Evolutionary conservation across 2,113 vertebrate species (phyloP).

Genomic region (Lepus timidus): DNA sequence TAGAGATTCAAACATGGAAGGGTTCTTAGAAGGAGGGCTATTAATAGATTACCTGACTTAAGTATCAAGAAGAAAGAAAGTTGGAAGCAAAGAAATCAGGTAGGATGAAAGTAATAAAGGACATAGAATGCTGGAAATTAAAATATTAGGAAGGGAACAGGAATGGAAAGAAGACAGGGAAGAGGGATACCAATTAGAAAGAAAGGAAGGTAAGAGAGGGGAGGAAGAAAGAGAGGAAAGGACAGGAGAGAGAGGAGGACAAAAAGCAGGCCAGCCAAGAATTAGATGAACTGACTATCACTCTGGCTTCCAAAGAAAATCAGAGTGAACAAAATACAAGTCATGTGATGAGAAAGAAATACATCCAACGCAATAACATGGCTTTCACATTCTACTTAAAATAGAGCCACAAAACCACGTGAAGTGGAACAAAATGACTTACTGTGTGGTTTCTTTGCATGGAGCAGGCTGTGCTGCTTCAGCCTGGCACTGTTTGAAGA

Average conservation of each 20-base stretch:
- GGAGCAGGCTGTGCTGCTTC: not conserved
- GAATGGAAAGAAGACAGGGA: not conserved
- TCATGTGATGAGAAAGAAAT: not conserved
- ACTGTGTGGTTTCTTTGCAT: not conserved
- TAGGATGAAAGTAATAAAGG: not conserved
- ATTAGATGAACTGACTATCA: not conserved
- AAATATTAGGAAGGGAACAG: not conserved
- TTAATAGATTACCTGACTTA: not conserved
- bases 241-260: not conserved
- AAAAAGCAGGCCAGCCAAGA: not conserved
- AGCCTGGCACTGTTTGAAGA: not conserved
- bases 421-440: conserved; percentile 35
- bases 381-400: conserved; percentile 47
- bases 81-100: not conserved
- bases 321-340: conserved; percentile 30
- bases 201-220: not conserved
- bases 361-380: not conserved
- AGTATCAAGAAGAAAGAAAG: not conserved
- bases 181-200: not conserved
- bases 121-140: not conserved
- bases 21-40: not conserved
- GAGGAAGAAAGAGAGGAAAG: too few species aligned
- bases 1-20: not conserved
- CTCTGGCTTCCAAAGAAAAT: not conserved
- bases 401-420: not conserved